These are phyloP conservation scores for Synanceia verrucosa DNA, from an alignment of 2,797 vertebrate genomes.

Conservation along the genomic window DNA sequence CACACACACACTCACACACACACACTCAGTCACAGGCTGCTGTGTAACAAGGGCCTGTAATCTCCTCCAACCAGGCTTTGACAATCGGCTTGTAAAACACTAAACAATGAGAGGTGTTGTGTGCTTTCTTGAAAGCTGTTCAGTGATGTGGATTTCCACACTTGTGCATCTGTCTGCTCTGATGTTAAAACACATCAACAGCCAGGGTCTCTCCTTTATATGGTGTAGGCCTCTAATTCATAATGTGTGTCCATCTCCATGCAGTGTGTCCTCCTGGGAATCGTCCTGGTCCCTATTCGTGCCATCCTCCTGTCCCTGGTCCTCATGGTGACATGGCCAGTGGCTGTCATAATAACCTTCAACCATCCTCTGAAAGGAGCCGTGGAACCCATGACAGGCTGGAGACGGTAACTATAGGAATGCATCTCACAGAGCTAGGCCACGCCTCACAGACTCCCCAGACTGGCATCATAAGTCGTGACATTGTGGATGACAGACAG, in stretches of 20 bases:
- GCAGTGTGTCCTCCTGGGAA: slow-evolving; percentile 87
- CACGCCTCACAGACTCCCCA: not conserved
- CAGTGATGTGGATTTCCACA: slow-evolving; percentile 45
- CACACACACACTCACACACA: not conserved
- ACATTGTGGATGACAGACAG: not conserved
- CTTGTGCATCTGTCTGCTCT: slow-evolving; percentile 19
- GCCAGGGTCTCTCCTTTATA: not conserved
- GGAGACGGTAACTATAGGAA: slow-evolving; percentile 90
- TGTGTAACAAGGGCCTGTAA: slow-evolving; percentile 59
- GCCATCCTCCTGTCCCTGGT: slow-evolving; percentile 78
- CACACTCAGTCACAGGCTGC: slow-evolving; percentile 8
- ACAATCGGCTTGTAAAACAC: slow-evolving; percentile 58
- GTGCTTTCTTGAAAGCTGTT: slow-evolving; percentile 35
- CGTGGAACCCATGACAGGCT: slow-evolving; percentile 87
- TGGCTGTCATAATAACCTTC: slow-evolving; percentile 85
- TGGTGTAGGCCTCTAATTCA: slow-evolving; percentile 7
- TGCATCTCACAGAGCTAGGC: not conserved
- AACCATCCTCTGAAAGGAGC: slow-evolving; percentile 80
- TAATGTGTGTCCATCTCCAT: slow-evolving; percentile 26
- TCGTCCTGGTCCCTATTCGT: slow-evolving; percentile 92
- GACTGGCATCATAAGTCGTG: not conserved
- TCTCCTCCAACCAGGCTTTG: slow-evolving; percentile 53
- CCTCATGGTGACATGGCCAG: slow-evolving; percentile 88
- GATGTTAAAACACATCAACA: slow-evolving; percentile 26
- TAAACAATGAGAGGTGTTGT: slow-evolving; percentile 67